These are phyloP conservation scores for Kryptolebias ocellatus DNA, from an alignment of 2,797 vertebrate species.

Conservation along the genomic window DNA sequence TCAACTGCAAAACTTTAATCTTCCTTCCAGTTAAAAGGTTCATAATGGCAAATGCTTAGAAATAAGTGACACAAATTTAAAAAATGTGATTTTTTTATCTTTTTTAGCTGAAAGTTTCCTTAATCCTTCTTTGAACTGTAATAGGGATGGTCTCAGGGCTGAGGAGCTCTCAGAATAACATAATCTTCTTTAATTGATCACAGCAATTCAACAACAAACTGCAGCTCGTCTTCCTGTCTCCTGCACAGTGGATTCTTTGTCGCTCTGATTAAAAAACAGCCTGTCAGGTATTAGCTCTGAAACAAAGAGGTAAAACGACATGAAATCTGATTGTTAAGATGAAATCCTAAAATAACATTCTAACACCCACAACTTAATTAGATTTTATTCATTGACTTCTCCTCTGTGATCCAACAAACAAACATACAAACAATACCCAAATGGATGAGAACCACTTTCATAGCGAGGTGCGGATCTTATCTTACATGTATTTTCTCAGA, in stretches of 20 bases:
- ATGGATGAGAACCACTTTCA: conserved; percentile 49
- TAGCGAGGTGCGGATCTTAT: conserved; percentile 34
- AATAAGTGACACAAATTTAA: conserved; percentile 58
- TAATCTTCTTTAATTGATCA: conserved; percentile 45
- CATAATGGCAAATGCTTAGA: conserved; percentile 56
- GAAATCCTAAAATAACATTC: conserved; percentile 31
- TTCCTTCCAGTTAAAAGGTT: conserved; percentile 57
- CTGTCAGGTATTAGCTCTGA: conserved; percentile 21
- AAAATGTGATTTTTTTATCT: conserved; percentile 56
- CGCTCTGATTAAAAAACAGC: background rate
- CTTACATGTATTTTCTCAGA: background rate
- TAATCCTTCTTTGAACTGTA: conserved; percentile 76
- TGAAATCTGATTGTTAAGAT: conserved; percentile 6
- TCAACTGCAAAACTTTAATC: conserved; percentile 67
- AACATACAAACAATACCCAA: conserved; percentile 37
- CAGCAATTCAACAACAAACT: conserved; percentile 20
- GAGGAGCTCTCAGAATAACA: conserved; percentile 44
- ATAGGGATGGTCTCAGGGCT: conserved; percentile 59
- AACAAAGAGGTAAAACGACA: conserved; percentile 3
- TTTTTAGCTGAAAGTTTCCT: conserved; percentile 65
- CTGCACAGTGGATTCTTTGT: conserved; percentile 5
- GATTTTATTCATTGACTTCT: conserved; percentile 18
- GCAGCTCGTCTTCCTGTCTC: conserved; percentile 1
- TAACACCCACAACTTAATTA: conserved; percentile 41
- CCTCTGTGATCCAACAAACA: conserved; percentile 12